Evolutionary conservation across 2,888 invertebrate genomes (phyloP), one percentile per base, ranked within the genome.

Genomic region (Dicyrtomina minuta): DNA sequence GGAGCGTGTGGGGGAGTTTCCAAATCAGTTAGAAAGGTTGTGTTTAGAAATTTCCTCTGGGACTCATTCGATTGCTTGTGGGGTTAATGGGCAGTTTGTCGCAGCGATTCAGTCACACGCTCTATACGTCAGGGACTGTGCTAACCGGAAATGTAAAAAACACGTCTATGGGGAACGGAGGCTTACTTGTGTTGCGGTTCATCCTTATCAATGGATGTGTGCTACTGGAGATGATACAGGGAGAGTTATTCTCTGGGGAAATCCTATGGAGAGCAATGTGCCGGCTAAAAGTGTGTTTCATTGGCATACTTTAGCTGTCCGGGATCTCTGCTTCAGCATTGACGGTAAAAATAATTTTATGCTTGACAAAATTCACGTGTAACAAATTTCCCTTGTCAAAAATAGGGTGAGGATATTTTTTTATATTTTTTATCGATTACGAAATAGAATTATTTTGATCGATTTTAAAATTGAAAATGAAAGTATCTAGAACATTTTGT

Each of bases 291-390:
- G 86, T 0, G 80, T 86, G 1, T 87, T 86, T 79, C 91, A 92
- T 80, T 92, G 92, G 92, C 92, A 92, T 82, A 87, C 88, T 4
- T 83, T 90, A 59, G 85, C 88, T 41, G 88, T 91, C 0, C 84
- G 84, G 55, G 87, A 88, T 79, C 80, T 92, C 17, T 82, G 84
- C 0, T 92, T 91, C 79, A 88, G 90, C 13, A 73, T 80, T 17
- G 82, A 82, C 79, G 86, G 85, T 84, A 76, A 76, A 72, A 33
- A 5, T 33, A 33, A 33, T 33, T 33, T 5, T 66, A 39, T 13
- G 13, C 10, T 8, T 33, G 33, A 33, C 33, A 8, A 43, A 43
- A 33, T 58, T 58, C 24, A 15, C 33, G 33, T 33, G 8, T 33
- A 33, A 33, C 33, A 5, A n/a, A n/a, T n/a, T n/a, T n/a, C n/a